A percentile compares a stretch with the other conserved stretches of the same genome.
These are phyloP conservation scores for Drosophila athabasca DNA, from an alignment of 1,140 invertebrate genomes.

Conservation along the genomic window DNA sequence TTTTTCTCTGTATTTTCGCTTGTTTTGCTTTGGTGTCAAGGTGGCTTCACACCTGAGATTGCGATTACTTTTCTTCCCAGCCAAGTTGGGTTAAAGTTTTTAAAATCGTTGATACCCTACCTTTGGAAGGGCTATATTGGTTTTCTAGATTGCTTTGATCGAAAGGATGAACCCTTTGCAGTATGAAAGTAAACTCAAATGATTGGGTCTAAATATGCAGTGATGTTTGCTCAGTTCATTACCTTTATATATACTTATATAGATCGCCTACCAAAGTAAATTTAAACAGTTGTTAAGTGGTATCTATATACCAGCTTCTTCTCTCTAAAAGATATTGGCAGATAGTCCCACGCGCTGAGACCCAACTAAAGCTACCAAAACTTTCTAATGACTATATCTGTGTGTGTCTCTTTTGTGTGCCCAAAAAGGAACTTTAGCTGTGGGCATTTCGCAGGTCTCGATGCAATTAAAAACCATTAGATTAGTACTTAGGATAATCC, in stretches of 20 bases:
- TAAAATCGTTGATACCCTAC: slow-evolving; percentile 1
- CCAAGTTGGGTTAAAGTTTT: slow-evolving; percentile 50
- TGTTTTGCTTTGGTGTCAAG: slow-evolving; percentile 75
- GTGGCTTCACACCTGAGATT: slow-evolving; percentile 70
- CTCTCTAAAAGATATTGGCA: not conserved
- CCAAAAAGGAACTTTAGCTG: slow-evolving; percentile 30
- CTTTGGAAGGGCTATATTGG: not conserved
- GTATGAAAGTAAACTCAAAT: no score
- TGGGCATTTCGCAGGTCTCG: slow-evolving; percentile 22
- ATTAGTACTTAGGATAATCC: slow-evolving; percentile 45
- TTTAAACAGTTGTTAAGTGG: no score
- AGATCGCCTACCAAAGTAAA: no score
- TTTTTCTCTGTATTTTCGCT: slow-evolving; percentile 52
- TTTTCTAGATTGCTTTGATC: not conserved
- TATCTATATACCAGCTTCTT: slow-evolving; percentile 8
- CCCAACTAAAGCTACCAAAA: slow-evolving; percentile 18
- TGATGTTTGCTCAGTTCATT: no score
- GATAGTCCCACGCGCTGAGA: slow-evolving; percentile 20
- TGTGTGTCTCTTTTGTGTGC: slow-evolving; percentile 5
- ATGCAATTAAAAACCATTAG: slow-evolving; percentile 53
- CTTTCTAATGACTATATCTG: slow-evolving; percentile 38
- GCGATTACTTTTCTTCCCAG: slow-evolving; percentile 50
- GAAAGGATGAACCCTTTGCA: no score
- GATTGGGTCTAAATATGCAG: no score
- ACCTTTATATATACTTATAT: not conserved